Conservation (phyloP, 1,140 invertebrate genomes). For the Venturia canescens region DNA sequence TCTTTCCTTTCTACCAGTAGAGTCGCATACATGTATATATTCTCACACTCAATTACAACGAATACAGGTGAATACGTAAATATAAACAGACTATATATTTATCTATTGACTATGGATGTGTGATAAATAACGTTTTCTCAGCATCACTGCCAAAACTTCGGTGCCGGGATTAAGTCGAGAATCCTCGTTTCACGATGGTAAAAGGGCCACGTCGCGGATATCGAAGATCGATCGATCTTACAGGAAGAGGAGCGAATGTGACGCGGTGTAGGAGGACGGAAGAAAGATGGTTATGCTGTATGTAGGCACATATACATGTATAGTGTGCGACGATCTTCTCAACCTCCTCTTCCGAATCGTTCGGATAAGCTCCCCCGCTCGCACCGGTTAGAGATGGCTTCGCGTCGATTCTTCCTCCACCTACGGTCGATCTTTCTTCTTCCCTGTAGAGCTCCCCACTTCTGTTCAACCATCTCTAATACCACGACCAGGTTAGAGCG, state of each 20-base stretch:
- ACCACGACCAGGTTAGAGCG: slow-evolving; percentile 5
- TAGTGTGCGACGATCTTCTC: not conserved
- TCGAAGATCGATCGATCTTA: slow-evolving; percentile 43
- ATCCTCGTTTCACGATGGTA: slow-evolving; percentile 31
- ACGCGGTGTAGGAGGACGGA: slow-evolving; percentile 12
- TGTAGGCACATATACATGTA: not conserved
- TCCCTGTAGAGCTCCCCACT: slow-evolving; percentile 25
- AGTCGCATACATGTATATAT: not conserved
- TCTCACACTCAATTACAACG: not conserved
- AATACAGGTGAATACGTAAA: not conserved
- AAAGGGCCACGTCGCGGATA: slow-evolving; percentile 30
- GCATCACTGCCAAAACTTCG: slow-evolving; percentile 4
- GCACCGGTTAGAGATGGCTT: slow-evolving; percentile 28
- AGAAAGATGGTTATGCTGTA: slow-evolving; percentile 18
- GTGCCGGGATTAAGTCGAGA: slow-evolving; percentile 33
- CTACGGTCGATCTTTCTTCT: slow-evolving; percentile 33
- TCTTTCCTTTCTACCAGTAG: too few species aligned
- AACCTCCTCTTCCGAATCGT: slow-evolving; percentile 9
- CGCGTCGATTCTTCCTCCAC: slow-evolving; percentile 20
- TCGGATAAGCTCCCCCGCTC: slow-evolving; percentile 29
- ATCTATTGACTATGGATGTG: not conserved
- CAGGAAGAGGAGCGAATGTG: slow-evolving; percentile 7
- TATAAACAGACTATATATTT: not conserved
- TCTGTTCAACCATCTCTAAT: slow-evolving; percentile 9
- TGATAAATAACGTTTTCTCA: not conserved